Evolutionary conservation across 1,140 invertebrate genomes (phyloP), one percentile per base, ranked within the genome.

Genomic region (Agrypnia vestita): DNA sequence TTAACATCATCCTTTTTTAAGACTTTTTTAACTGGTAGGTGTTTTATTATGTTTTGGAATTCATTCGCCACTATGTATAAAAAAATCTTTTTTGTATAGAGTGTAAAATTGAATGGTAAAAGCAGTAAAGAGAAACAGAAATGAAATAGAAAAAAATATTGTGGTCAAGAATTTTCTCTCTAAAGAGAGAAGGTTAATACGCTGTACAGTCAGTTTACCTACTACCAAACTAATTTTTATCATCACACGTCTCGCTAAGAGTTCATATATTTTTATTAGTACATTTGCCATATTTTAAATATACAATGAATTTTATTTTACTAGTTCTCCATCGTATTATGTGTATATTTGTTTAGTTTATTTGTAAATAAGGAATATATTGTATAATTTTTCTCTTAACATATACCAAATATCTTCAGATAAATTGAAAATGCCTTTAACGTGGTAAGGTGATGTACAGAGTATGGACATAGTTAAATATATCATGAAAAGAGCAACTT

Each of bases 351-450:
- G 10, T 61, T 47, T 47, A 76, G 55, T 62, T 76, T 76, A 76
- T 21, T 62, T 76, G 55, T 62, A 49, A 47, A 61, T 76, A 76
- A 17, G 25, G 74, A 44, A 49, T 62, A 19, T 25, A 71, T 71
- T 71, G 25, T 67, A 53, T 69, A 51, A 51, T 51, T 43, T 77
- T 69, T 43, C 51, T 56, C 61, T 51, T 69, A 79, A 78, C 64
- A 59, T 69, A 82, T 82, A 82, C 81, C 81, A 80, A 82, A 82
- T 82, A 82, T 82, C 78, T 82, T 77, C 81, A 76, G 79, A 82
- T 82, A 75, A 82, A 82, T 62, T 51, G 78, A 82, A 82, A 82
- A 43, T 82, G 78, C 81, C 81, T 82, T 77, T 72, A 80, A 71
- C 61, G 76, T 74, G 80, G 81, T 74, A 74, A 74, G 62, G 47